Evolutionary conservation across 1,140 invertebrate species (phyloP), one percentile per base, ranked within the genome.

Genomic region (Pygmarrhopalites habei): DNA sequence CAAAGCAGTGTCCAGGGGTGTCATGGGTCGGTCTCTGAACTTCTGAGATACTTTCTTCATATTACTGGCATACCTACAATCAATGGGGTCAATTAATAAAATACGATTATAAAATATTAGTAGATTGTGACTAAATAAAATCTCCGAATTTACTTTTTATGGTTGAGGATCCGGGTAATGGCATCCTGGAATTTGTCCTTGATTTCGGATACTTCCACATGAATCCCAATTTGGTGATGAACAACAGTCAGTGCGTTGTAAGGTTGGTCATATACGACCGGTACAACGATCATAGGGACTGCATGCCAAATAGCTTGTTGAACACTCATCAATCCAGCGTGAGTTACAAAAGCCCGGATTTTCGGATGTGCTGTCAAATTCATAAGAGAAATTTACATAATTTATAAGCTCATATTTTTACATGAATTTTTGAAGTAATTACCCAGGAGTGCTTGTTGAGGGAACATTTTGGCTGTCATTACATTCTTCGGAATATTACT

Each of bases 281-380:
- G 62, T 25, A 64, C 39, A 10, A 46, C 12, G 35, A 61, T 53
- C 4, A 55, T n/a, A 1, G 63, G 63, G 7, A 65, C 63, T 15
- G 41, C 63, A 52, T 65, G 35, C 17, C 39, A 65, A 3, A 65
- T 19, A 0, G 63, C 58, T 55, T 65, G 43, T 29, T 65, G 57
- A 10, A 32, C 76, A 52, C 62, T 58, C 19, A 68, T 41, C 2
- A 65, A 30, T 15, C 66, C 66, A n/a, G 58, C 66, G 28, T 68
- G 66, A 1, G 51, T 55, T 2, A 68, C 56, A 47, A 68, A 68
- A 1, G 19, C 53, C 19, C 29, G 23, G 19, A 65, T 65, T 35
- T 65, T 65, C 26, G 44, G 55, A 52, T 68, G 66, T 0, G 57
- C 66, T 65, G 59, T 26, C 71, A 64, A n/a, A n/a, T n/a, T n/a